Percentiles rank a stretch among this genome's conserved stretches.
phyloP scores from a whole-genome alignment of 35 echinoderm and acorn worm species.

The Diadema setosum region DNA sequence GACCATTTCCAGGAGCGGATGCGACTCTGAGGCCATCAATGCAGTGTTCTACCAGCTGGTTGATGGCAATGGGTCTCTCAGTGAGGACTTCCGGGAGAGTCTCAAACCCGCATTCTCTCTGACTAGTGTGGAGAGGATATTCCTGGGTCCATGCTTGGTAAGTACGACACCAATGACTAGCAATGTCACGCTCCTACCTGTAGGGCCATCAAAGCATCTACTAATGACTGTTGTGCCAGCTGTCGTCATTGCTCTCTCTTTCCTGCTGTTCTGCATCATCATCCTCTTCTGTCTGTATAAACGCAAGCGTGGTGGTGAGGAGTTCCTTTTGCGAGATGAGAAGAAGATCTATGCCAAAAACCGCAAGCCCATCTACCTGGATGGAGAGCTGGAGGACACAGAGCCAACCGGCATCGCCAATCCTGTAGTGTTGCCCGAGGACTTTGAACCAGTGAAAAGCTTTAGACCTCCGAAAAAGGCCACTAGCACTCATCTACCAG shows the following conservation, averaged over 20 bases:
- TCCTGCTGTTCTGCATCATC: constrained; percentile 1
- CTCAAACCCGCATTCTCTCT: constrained; percentile 15
- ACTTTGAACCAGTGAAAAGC: neutral
- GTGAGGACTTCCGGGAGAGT: neutral
- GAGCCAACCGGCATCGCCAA: neutral
- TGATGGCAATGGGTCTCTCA: constrained; percentile 10
- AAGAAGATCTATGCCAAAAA: constrained; percentile 32
- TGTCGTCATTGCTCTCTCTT: neutral
- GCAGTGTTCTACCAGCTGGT: neutral
- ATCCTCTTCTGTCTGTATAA: constrained; percentile 34
- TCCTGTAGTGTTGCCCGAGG: constrained; percentile 40
- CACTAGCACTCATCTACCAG: neutral
- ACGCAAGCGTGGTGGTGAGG: constrained; percentile 31
- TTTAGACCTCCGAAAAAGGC: neutral
- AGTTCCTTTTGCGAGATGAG: constrained; percentile 47
- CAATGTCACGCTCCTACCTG: neutral
- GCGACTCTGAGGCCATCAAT: constrained; percentile 16
- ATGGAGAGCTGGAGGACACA: constrained; percentile 13
- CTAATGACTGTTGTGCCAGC: constrained; percentile 17
- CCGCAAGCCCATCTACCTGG: constrained; percentile 44
- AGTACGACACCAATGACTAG: neutral
- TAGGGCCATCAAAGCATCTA: neutral
- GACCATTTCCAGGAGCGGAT: neutral
- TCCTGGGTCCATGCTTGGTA: constrained; percentile 6
- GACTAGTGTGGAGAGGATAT: neutral